Evolutionary conservation across 2,113 vertebrate genomes (phyloP).

Genomic region (Phylloscopus trochilus): DNA sequence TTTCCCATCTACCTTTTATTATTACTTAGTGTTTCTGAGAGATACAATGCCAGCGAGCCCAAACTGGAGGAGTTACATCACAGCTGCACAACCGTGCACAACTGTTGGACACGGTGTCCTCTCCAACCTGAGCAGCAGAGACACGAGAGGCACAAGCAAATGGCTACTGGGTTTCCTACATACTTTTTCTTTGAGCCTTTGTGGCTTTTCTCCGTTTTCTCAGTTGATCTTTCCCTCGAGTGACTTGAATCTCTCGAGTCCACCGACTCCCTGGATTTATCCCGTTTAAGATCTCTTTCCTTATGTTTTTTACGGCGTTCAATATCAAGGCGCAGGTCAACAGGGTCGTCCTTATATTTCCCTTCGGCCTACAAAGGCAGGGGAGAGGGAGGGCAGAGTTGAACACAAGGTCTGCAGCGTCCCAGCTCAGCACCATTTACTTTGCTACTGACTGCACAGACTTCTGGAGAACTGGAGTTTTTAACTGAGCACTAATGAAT

Average conservation of each 20-base stretch:
- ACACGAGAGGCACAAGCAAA: neutral
- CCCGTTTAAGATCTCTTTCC: conserved; percentile 84
- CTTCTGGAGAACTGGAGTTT: neutral
- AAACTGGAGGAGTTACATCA: neutral
- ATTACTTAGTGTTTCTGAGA: neutral
- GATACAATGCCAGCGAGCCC: neutral
- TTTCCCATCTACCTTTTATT: conserved; percentile 36
- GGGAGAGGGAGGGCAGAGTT: conserved; percentile 50
- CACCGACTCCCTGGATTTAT: conserved; percentile 79
- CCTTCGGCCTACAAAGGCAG: conserved; percentile 79
- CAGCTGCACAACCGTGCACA: neutral
- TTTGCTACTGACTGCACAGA: conserved; percentile 49
- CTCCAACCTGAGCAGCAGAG: conserved; percentile 14
- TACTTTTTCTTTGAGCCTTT: conserved; percentile 89
- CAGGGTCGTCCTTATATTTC: conserved; percentile 86
- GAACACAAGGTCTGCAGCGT: neutral
- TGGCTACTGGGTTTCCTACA: conserved; percentile 48
- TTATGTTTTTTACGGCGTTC: conserved; percentile 95
- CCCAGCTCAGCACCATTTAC: conserved; percentile 18
- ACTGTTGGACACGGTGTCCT: neutral
- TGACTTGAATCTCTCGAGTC: conserved; percentile 84
- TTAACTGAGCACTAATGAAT: conserved; percentile 15
- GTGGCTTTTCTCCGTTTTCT: conserved; percentile 85
- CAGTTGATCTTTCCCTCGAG: conserved; percentile 82
- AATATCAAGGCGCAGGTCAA: conserved; percentile 95